These are phyloP conservation scores for Hypomesus transpacificus DNA, from an alignment of 2,113 vertebrate genomes.

Conservation along the genomic window DNA sequence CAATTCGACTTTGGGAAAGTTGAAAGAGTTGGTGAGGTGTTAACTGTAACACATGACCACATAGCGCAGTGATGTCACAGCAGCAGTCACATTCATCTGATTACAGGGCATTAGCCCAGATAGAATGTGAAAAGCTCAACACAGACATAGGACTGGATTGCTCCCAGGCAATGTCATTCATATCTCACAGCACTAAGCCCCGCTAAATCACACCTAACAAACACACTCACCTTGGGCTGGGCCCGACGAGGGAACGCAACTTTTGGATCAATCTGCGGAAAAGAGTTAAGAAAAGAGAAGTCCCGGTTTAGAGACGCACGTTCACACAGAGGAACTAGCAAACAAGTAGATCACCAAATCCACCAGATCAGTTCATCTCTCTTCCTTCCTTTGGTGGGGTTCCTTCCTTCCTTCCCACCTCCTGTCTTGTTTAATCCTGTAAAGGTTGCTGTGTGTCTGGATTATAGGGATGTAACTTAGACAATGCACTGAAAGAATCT, in stretches of 20 bases:
- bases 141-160: constrained; percentile 2
- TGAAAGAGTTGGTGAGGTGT: constrained; percentile 16
- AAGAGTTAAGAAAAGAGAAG: constrained; percentile 47
- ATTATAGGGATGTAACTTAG: background rate
- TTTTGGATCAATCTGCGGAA: constrained; percentile 95
- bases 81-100: constrained; percentile 40
- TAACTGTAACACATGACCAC: constrained; percentile 18
- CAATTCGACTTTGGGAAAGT: background rate
- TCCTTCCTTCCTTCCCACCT: background rate
- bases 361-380: background rate
- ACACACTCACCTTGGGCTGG: constrained; percentile 91
- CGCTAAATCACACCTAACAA: background rate
- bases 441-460: background rate
- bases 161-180: constrained; percentile 25
- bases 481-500: no score
- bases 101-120: constrained; percentile 45
- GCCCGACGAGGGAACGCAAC: constrained; percentile 97
- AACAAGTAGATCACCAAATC: background rate
- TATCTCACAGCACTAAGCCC: constrained; percentile 1
- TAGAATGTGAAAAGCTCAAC: constrained; percentile 28
- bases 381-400: background rate
- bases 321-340: background rate
- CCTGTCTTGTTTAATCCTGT: background rate
- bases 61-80: constrained; percentile 38
- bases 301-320: constrained; percentile 39